Conservation (phyloP, 2,888 invertebrate species). For the Synergus laeviventris region DNA sequence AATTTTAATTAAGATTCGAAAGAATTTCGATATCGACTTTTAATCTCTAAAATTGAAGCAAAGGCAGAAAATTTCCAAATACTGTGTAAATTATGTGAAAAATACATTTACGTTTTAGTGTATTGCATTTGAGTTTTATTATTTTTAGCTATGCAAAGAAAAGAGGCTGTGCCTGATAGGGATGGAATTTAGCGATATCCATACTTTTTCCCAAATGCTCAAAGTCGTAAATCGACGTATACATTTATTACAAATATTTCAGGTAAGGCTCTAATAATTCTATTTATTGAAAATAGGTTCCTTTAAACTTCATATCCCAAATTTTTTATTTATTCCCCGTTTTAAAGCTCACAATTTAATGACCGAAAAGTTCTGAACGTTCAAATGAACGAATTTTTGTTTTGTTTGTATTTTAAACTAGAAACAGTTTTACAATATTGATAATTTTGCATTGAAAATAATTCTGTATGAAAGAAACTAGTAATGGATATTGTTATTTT, state of each 20-base stretch:
- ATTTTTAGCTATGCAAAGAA: conserved; percentile 84
- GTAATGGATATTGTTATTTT: no score
- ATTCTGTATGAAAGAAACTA: no score
- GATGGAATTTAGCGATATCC: conserved; percentile 83
- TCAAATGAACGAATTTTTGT: no score
- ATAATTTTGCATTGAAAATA: no score
- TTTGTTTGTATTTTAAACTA: no score
- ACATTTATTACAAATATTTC: conserved; percentile 84
- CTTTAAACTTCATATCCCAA: background rate
- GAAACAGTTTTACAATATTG: no score
- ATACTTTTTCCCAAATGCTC: conserved; percentile 83
- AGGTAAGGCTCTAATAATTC: conserved; percentile 74
- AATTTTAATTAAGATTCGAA: no score
- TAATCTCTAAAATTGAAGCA: no score
- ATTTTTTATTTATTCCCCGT: no score
- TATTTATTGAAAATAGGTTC: background rate
- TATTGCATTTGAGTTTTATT: conserved; percentile 49
- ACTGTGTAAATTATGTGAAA: background rate
- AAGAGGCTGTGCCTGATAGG: conserved; percentile 83
- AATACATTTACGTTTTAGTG: background rate
- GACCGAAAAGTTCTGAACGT: no score
- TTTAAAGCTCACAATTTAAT: no score
- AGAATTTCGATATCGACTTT: no score
- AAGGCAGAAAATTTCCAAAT: background rate
- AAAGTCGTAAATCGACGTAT: conserved; percentile 83